Evolutionary conservation across 2,113 vertebrate genomes (phyloP).

Genomic region (Pogona vitticeps): DNA sequence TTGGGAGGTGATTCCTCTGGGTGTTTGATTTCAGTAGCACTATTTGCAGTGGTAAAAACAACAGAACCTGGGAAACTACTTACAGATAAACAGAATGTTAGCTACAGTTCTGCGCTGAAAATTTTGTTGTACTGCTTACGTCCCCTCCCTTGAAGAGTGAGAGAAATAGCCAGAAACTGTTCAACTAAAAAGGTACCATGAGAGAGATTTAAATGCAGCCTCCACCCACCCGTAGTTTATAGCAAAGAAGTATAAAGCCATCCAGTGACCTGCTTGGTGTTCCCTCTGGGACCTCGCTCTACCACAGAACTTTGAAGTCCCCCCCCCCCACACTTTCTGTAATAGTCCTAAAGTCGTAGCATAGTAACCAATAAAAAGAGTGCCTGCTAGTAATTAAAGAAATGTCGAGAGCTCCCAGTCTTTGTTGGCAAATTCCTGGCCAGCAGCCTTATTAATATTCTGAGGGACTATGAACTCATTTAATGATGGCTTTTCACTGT

Average conservation of each 20-base stretch:
- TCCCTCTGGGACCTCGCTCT: slow-evolving; percentile 27
- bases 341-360: slow-evolving; percentile 16
- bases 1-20: not conserved
- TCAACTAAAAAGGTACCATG: slow-evolving; percentile 14
- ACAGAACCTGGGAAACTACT: not conserved
- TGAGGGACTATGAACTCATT: slow-evolving; percentile 55
- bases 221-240: slow-evolving; percentile 12
- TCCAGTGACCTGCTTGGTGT: slow-evolving; percentile 20
- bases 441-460: slow-evolving; percentile 57
- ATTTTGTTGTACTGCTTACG: not conserved
- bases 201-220: slow-evolving; percentile 11
- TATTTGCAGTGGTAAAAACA: not conserved
- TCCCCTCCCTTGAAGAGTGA: not conserved
- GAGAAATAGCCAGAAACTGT: slow-evolving; percentile 22
- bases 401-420: slow-evolving; percentile 49
- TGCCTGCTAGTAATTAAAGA: slow-evolving; percentile 38
- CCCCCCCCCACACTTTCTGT: slow-evolving; percentile 24
- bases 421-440: slow-evolving; percentile 48
- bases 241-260: not conserved
- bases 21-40: not conserved
- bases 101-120: not conserved
- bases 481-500: slow-evolving; percentile 68
- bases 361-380: slow-evolving; percentile 35
- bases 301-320: slow-evolving; percentile 39
- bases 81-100: not conserved